Evolutionary conservation across 2,888 invertebrate species (phyloP), one percentile per base, ranked within the genome.

Genomic region (Agapostemon virescens): DNA sequence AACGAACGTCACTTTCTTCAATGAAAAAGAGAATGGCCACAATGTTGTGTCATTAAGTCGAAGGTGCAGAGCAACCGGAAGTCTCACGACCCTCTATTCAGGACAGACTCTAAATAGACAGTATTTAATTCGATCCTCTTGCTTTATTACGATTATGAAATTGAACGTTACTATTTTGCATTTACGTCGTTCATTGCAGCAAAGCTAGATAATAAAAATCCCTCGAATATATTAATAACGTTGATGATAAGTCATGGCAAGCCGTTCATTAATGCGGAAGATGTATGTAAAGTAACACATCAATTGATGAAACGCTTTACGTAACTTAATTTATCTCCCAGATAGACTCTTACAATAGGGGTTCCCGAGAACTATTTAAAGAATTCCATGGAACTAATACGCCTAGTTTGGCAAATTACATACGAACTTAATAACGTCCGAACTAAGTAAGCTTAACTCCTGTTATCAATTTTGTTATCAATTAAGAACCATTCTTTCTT

Each of bases 121-220:
- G 63, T 58, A 64, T 81, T 81, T 77, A 81, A 81, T 81, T 74
- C 61, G 63, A 73, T 72, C 79, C 69, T 74, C 79, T 73, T 75
- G 69, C 45, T 68, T 73, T 78, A 30, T 36, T 52, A 36, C 49
- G 61, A 52, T 67, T 70, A 70, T 76, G 52, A 40, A 76, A 52
- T 7, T 64, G 36, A 52, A 66, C 69, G 69, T 69, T 55, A 67
- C 74, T 58, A 52, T 71, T 79, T 81, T 72, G 75, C 73, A 77
- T 77, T 82, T 73, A 73, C 33, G 75, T 67, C 69, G 30, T 67
- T 70, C 61, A 45, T 66, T 78, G 70, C 42, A 36, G 52, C 33
- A 33, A 26, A 9, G 7, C 36, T 13, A 63, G 66, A 76, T 69
- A 69, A 76, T 67, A 52, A 76, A 79, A 61, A 58, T n/a, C 68